Conservation (phyloP, 2,888 invertebrate species). For the Acrobasis repandana region DNA sequence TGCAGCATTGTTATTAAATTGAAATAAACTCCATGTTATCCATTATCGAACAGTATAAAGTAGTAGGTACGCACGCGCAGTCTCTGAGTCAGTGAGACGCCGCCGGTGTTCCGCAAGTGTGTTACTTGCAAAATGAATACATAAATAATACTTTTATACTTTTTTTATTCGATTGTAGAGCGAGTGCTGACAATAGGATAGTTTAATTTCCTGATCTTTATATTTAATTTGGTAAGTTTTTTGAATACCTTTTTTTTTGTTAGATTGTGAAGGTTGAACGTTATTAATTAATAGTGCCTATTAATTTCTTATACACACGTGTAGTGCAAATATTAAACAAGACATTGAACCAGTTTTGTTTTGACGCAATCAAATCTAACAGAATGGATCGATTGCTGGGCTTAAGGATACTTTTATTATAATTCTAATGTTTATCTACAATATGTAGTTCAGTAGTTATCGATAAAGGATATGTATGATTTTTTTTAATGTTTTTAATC, state of each 20-base stretch:
- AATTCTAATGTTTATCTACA: too few relatives aligned
- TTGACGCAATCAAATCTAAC: too few relatives aligned
- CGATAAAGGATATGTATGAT: too few relatives aligned
- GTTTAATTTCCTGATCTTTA: neutral
- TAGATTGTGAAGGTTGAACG: neutral
- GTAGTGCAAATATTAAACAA: too few relatives aligned
- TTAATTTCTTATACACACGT: too few relatives aligned
- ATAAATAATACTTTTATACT: neutral
- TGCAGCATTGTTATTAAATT: constrained; percentile 2
- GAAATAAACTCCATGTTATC: neutral
- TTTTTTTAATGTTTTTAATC: too few relatives aligned
- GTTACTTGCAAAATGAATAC: neutral
- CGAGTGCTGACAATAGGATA: neutral
- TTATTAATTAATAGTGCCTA: neutral
- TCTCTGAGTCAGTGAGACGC: neutral
- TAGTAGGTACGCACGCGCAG: constrained; percentile 4
- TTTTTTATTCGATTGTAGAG: neutral
- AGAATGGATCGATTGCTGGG: too few relatives aligned
- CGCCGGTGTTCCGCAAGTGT: constrained; percentile 1
- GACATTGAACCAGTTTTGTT: too few relatives aligned
- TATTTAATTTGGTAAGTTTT: neutral
- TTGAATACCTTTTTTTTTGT: neutral
- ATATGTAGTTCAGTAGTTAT: too few relatives aligned
- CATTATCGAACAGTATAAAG: constrained; percentile 1
- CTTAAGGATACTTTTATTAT: too few relatives aligned